phyloP scores from a whole-genome alignment of 2,797 vertebrate species.

The Hapalemur alaotrensis region DNA sequence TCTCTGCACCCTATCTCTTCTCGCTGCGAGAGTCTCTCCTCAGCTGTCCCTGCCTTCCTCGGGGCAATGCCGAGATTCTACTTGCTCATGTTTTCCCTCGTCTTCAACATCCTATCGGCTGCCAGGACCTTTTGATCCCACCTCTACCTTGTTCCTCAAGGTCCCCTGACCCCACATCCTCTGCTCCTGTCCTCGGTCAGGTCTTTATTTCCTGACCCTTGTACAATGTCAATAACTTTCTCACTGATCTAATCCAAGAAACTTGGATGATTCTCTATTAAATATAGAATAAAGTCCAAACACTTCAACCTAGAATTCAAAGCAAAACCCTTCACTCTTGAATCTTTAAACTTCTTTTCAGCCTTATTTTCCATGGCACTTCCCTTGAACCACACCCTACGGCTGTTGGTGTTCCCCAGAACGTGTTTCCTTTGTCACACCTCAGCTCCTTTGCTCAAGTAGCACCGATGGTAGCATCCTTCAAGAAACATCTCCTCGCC shows the following conservation, averaged over 20 bases:
- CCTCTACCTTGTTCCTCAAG: background rate
- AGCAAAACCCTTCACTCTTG: background rate
- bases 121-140: background rate
- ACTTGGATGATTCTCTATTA: background rate
- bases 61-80: background rate
- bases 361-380: background rate
- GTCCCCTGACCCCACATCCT: background rate
- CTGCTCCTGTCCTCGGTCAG: background rate
- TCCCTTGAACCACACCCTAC: background rate
- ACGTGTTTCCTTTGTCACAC: background rate
- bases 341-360: background rate
- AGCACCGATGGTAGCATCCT: background rate
- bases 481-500: background rate
- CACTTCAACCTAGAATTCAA: background rate
- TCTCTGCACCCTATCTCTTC: background rate
- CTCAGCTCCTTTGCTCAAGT: background rate
- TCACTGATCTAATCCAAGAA: background rate
- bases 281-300: background rate
- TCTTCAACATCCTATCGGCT: background rate
- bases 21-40: background rate
- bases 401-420: background rate
- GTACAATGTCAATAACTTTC: background rate
- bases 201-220: background rate
- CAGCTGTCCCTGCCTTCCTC: background rate
- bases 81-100: background rate